Evolutionary conservation across 2,888 invertebrate genomes (phyloP).

Genomic region (Enoplolaimus lenunculus): DNA sequence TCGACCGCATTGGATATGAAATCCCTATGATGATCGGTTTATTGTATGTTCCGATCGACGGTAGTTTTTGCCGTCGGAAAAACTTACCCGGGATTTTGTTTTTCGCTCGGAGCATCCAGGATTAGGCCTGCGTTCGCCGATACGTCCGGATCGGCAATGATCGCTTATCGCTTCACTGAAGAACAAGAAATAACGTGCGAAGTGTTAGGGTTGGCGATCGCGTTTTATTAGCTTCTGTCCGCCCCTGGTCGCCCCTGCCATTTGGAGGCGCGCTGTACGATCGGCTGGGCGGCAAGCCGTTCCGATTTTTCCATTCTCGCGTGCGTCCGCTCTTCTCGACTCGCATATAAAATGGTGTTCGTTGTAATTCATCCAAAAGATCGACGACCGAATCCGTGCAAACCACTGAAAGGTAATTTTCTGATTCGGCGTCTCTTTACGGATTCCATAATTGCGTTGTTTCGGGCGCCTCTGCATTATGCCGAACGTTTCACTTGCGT

Average conservation of each 20-base stretch:
- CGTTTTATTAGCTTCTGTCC: constrained; percentile 98
- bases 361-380: constrained; percentile 71
- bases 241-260: constrained; percentile 95
- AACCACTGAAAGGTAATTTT: constrained; percentile 39
- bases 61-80: constrained; percentile 86
- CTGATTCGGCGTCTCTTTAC: constrained; percentile 89
- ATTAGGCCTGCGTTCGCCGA: constrained; percentile 99
- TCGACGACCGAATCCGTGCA: constrained; percentile 36
- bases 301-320: constrained; percentile 91
- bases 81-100: constrained; percentile 85
- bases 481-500: constrained; percentile 96
- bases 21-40: constrained; percentile 99
- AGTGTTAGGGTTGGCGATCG: constrained; percentile 81
- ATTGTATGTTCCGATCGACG: constrained; percentile 88
- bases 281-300: constrained; percentile 79
- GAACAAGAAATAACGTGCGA: constrained; percentile 83
- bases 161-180: constrained; percentile 93
- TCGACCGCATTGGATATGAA: constrained; percentile 95
- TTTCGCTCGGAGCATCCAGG: constrained; percentile 94
- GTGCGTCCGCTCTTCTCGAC: constrained; percentile 76
- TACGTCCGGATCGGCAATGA: constrained; percentile 95
- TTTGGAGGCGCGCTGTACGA: constrained; percentile 94
- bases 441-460: constrained; percentile 92
- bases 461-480: constrained; percentile 94
- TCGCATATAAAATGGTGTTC: constrained; percentile 76